Base-by-base conservation (phyloP, 1,140 invertebrate genomes). In the Cylas formicarius region DNA sequence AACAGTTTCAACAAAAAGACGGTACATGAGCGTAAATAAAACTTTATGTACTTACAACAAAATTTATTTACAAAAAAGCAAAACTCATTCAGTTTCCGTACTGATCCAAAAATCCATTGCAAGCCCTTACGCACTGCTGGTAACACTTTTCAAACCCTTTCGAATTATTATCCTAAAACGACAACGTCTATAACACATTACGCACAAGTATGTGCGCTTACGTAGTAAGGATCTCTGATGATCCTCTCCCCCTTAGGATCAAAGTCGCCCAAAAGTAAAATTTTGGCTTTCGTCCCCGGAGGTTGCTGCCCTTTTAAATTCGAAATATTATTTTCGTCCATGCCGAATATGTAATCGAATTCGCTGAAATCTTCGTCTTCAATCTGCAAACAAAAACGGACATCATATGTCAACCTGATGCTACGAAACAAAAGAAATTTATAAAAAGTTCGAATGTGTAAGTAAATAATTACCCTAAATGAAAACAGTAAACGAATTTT, bases 171-270 rank as follows among this genome's bases (percentile, higher is more conserved):
- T 82, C 76, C 80, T 84, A 57, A 39, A 73, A 70, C 43, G 37
- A 48, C 34, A 44, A 5, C 5, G 19, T 45, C 36, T 14, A 4
- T 23, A 3, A 2, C 9, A 22, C 14, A 22, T 34, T 17, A 8
- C 33, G 22, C 20, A 2, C n/a, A 28, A 24, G 13, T 8, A 34
- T 16, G 16, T 21, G 53, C 51, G 68, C 73, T 69, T 68, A 82
- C 87, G 75, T 88, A 92, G 64, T 92, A 90, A 8, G 90, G 90
- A 74, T 95, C 90, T 61, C 81, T 71, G 55, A 95, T 90, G 54
- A 87, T 83, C 38, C 72, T 66, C 41, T 86, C 78, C 22, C 80
- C 80, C 60, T 86, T 55, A 7, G 87, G 81, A 65, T 92, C 85
- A 70, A 82, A 91, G 39, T 80, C 76, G 16, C 89, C 89, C 23